A percentile compares a stretch with the other conserved stretches of the same genome.
Evolutionary conservation across 2,113 vertebrate genomes (phyloP).

Genomic region (Sitta europaea): DNA sequence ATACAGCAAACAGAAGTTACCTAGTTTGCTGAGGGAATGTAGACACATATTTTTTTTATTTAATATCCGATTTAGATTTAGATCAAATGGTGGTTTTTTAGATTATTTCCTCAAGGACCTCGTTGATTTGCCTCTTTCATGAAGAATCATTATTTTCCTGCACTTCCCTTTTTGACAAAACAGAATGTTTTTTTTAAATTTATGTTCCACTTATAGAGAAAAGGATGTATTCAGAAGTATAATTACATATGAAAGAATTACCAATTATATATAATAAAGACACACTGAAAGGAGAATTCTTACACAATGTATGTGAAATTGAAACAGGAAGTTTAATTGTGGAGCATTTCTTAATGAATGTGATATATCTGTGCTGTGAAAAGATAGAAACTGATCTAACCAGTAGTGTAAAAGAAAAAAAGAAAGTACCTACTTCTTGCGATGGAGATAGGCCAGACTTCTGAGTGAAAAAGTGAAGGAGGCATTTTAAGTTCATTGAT

Average conservation of each 20-base stretch:
- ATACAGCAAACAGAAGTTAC: background rate
- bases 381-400: background rate
- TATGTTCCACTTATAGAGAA: background rate
- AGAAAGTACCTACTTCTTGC: background rate
- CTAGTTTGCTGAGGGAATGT: background rate
- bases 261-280: background rate
- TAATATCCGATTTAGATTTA: background rate
- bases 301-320: background rate
- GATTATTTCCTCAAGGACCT: background rate
- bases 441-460: background rate
- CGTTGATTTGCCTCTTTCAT: background rate
- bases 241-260: background rate
- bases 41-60: background rate
- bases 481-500: background rate
- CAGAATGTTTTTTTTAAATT: background rate
- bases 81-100: background rate
- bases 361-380: background rate
- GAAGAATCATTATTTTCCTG: background rate
- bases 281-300: background rate
- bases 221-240: background rate
- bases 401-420: background rate
- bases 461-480: background rate
- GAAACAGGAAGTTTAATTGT: background rate
- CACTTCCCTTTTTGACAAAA: background rate
- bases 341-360: background rate